phyloP scores from a whole-genome alignment of 2,113 vertebrate species.

The Megaleporinus macrocephalus region DNA sequence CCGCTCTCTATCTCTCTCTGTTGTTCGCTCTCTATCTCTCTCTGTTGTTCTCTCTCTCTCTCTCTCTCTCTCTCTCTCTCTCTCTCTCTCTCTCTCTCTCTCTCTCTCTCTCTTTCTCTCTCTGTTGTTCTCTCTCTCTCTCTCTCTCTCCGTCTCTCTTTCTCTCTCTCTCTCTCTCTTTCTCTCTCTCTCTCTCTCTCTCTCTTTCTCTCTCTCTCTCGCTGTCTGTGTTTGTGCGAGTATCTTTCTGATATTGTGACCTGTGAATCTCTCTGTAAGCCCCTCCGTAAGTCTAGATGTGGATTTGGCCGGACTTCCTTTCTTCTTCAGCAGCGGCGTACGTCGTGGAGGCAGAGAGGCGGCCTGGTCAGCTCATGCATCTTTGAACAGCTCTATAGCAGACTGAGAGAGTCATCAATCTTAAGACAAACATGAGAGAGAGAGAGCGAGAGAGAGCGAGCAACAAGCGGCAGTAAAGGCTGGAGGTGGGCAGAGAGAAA shows the following conservation, averaged over 20 bases:
- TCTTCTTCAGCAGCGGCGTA: slow-evolving; percentile 24
- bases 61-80: slow-evolving; percentile 51
- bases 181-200: slow-evolving; percentile 44
- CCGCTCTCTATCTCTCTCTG: no score
- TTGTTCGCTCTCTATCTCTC: no score
- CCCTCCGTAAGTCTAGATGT: slow-evolving; percentile 22
- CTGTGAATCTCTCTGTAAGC: not conserved
- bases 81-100: slow-evolving; percentile 45
- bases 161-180: slow-evolving; percentile 54
- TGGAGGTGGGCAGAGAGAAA: slow-evolving; percentile 59
- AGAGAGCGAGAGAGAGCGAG: slow-evolving; percentile 58
- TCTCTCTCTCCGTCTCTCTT: slow-evolving; percentile 28
- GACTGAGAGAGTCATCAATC: slow-evolving; percentile 77
- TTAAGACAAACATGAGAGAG: slow-evolving; percentile 67
- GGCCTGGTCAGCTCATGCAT: slow-evolving; percentile 79
- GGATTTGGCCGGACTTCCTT: slow-evolving; percentile 29
- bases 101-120: not conserved
- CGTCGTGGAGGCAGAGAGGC: slow-evolving; percentile 52
- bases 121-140: not conserved
- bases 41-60: not conserved
- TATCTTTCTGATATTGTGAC: not conserved
- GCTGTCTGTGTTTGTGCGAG: not conserved
- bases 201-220: not conserved
- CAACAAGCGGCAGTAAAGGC: slow-evolving; percentile 61
- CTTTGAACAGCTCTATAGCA: slow-evolving; percentile 75